Evolutionary conservation across 64 coral and sea anemone species (phyloP), one percentile per base, ranked within the genome.

Genomic region (Acropora tenuis): DNA sequence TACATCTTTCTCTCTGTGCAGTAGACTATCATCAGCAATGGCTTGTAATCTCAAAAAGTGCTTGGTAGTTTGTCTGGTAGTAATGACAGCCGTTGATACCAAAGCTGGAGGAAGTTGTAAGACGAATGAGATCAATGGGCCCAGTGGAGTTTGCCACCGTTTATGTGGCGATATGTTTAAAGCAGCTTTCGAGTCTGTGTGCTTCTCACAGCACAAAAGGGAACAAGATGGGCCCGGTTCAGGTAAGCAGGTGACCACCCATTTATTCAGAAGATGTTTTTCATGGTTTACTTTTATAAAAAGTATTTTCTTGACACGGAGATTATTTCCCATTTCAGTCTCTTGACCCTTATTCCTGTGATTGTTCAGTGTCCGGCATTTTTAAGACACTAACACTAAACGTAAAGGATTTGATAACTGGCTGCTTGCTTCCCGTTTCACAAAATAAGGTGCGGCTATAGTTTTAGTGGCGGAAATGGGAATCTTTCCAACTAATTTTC

Each of bases 81-180:
- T 69, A 4, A 69, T 69, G n/a, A 41, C 69, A 8, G 69, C 5
- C 40, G 5, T 16, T 41, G 40, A 73, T 41, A 10, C n/a, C 11
- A 41, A 41, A 41, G n/a, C 41, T 41, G 41, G n/a, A 73, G 5
- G 19, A 73, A 73, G n/a, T 73, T 73, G 69, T 73, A 73, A 73
- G 16, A 73, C n/a, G 69, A 5, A 41, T 41, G 19, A 73, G 6
- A 41, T 73, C n/a, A 73, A 73, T 73, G 69, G 69, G 19, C 69
- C 69, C 2, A 73, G n/a, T 41, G 5, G 40, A 10, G 2, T 8
- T 40, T 73, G 69, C 41, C 69, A 41, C 10, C 5, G 2, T 73
- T 73, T 73, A 73, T 73, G 69, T 30, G 69, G 69, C 41, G 10
- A 73, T 73, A 73, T 73, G n/a, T 73, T 73, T 5, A 73, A 17